These are phyloP conservation scores for Carcharodon carcharias DNA, from an alignment of 2,797 vertebrate genomes.

Conservation along the genomic window DNA sequence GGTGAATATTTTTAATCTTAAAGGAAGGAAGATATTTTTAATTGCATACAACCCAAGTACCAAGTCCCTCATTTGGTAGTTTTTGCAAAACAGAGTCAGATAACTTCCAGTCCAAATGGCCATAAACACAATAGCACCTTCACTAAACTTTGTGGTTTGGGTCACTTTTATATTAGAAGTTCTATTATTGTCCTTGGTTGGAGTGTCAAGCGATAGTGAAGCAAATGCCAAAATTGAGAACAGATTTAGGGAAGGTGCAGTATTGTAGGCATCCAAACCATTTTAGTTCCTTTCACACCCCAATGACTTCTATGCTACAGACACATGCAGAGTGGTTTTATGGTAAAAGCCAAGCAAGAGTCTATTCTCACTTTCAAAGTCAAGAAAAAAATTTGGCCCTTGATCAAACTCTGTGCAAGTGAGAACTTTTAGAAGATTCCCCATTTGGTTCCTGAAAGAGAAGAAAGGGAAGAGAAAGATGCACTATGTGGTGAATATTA, in stretches of 20 bases:
- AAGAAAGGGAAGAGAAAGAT: constrained; percentile 50
- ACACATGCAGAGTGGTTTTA: constrained; percentile 49
- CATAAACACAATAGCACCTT: background rate
- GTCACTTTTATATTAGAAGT: background rate
- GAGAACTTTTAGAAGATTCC: constrained; percentile 86
- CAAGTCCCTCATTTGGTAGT: background rate
- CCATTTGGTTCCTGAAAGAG: constrained; percentile 81
- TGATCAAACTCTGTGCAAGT: constrained; percentile 93
- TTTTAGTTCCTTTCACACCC: constrained; percentile 45
- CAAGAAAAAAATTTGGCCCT: constrained; percentile 89
- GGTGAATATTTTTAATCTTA: background rate
- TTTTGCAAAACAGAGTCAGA: background rate
- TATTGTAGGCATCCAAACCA: background rate
- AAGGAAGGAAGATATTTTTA: background rate
- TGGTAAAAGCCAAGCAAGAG: constrained; percentile 57
- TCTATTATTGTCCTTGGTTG: background rate
- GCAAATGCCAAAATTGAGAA: background rate
- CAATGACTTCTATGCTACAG: constrained; percentile 28
- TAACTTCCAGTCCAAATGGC: background rate
- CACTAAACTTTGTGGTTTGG: background rate
- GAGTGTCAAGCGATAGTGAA: constrained; percentile 34
- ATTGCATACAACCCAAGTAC: background rate
- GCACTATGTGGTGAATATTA: constrained; percentile 50
- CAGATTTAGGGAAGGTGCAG: background rate
- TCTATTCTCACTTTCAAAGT: constrained; percentile 87